Evolutionary conservation across 2,888 invertebrate genomes (phyloP).

Genomic region (Cerastis rubricosa): DNA sequence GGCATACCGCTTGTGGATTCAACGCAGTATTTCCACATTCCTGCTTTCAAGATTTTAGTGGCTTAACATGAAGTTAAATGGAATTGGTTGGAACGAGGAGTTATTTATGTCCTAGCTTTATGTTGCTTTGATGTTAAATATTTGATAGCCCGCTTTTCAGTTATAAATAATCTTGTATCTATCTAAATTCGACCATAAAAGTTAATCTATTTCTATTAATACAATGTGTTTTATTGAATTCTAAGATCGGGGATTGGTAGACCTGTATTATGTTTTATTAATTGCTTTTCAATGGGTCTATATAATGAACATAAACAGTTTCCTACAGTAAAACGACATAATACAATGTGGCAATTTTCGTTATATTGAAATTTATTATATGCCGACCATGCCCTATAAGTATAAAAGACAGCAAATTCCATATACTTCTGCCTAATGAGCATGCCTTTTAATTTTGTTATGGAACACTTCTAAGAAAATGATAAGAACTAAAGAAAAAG

Average conservation of each 20-base stretch:
- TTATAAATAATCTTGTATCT: constrained; percentile 3
- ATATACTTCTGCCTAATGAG: neutral
- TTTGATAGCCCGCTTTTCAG: constrained; percentile 9
- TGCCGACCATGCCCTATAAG: neutral
- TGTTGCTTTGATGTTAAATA: neutral
- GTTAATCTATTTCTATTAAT: neutral
- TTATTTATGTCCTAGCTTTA: constrained; percentile 19
- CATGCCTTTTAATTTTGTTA: neutral
- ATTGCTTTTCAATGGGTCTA: neutral
- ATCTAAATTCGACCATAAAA: constrained; percentile 28
- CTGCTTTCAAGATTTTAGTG: constrained; percentile 52
- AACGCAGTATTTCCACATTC: constrained; percentile 63
- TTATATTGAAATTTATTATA: neutral
- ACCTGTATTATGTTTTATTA: neutral
- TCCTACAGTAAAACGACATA: neutral
- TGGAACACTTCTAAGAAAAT: neutral
- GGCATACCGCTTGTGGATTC: constrained; percentile 64
- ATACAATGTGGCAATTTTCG: neutral
- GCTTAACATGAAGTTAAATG: constrained; percentile 28
- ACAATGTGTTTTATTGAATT: constrained; percentile 23
- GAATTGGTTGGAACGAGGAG: constrained; percentile 12
- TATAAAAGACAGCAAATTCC: too few species aligned
- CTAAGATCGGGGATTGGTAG: constrained; percentile 19
- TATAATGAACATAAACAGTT: neutral
- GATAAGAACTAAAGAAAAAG: neutral